Evolutionary conservation across 2,113 vertebrate species (phyloP), one percentile per base, ranked within the genome.

Genomic region (Willisornis vidua): DNA sequence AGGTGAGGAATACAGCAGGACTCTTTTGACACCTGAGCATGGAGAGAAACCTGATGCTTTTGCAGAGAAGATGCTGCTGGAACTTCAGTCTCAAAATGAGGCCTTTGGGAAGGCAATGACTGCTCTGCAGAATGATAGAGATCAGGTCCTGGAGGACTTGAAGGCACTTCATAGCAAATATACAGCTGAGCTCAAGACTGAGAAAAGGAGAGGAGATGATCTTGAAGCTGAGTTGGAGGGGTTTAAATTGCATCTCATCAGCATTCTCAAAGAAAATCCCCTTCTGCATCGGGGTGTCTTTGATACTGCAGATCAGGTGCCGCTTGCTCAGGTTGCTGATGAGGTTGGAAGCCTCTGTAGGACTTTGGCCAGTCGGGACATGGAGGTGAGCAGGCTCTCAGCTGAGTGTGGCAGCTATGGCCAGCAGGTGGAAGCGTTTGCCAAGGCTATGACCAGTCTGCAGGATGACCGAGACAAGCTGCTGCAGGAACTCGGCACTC

Each of bases 361-460:
- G 95, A 95, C 86, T 0, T 65, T 98, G 73, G 93, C 95, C 3
- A 97, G 94, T 71, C 98, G 96, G 84, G 98, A 98, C 20, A 29
- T 88, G 62, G 97, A 98, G 37, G 95, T 98, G 49, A 97, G 95
- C 81, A 97, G 94, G 70, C 96, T 97, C 8, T 94, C 93, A 6
- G 82, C 97, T 28, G 97, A 99, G 55, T 98, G 98, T 31, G 90
- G 55, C 43, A 73, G 23, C 12, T 98, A 96, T 26, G 86, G 51
- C 94, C 96, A 98, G 51, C 98, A 99, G 97, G 96, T 99, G 33
- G 96, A 98, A 8, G 98, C 98, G 0, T 99, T 99, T 97, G 98
- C 98, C 93, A 98, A 98, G 66, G 98, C 98, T 46, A 99, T 99
- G 99, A 98, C 98, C 94, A 99, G 98, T 79, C 98, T 99, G 54